Evolutionary conservation across 2,888 invertebrate genomes (phyloP).

Genomic region (Parapristionchus giblindavisi): DNA sequence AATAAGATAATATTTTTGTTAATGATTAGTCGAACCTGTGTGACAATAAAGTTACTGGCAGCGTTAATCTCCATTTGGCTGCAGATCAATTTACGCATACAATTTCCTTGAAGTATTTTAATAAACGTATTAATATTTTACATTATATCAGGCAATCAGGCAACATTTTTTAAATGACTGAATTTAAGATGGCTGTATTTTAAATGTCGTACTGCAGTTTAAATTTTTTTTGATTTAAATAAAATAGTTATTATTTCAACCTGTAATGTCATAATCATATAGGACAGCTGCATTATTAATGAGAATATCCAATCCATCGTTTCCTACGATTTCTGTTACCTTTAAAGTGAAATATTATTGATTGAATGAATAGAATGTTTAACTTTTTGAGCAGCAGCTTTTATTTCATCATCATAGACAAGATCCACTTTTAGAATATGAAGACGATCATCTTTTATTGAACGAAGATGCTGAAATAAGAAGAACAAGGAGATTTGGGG

Average conservation of each 20-base stretch:
- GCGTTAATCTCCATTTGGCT: constrained; percentile 27
- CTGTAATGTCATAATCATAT: constrained; percentile 18
- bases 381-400: not conserved
- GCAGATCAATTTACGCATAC: constrained; percentile 30
- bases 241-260: not conserved
- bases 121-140: too few species aligned
- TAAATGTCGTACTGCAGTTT: too few species aligned
- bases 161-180: too few species aligned
- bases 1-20: not conserved
- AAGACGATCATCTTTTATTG: constrained; percentile 22
- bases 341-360: not conserved
- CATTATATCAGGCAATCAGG: too few species aligned
- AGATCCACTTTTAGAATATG: constrained; percentile 21
- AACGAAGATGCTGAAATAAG: not conserved
- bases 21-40: not conserved
- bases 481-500: too few species aligned
- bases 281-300: constrained; percentile 21
- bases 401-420: constrained; percentile 24
- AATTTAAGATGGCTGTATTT: too few species aligned
- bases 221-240: not conserved
- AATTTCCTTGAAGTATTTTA: constrained; percentile 9
- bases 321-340: constrained; percentile 1
- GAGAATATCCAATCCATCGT: constrained; percentile 25
- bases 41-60: constrained; percentile 29
- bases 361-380: not conserved